Evolutionary conservation across 2,888 invertebrate species (phyloP).

Genomic region (Ormyrus rosae): DNA sequence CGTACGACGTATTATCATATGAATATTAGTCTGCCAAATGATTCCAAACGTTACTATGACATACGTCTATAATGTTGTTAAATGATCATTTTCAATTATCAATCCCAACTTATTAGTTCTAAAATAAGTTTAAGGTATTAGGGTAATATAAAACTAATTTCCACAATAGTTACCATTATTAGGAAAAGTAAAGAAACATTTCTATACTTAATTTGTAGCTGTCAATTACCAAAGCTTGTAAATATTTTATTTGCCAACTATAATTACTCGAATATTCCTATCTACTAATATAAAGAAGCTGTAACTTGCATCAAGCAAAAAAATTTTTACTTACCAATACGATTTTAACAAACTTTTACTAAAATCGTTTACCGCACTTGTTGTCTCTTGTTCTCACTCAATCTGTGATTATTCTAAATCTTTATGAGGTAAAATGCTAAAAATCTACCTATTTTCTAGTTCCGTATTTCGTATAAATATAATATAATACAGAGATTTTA

Average conservation of each 20-base stretch:
- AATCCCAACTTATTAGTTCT: conserved; percentile 6
- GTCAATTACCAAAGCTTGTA: conserved; percentile 55
- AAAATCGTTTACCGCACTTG: conserved; percentile 46
- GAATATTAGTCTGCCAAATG: conserved; percentile 42
- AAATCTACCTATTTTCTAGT: conserved; percentile 56
- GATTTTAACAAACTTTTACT: conserved; percentile 24
- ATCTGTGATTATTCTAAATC: conserved; percentile 49
- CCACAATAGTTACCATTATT: conserved; percentile 7
- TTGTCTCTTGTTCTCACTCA: conserved; percentile 48
- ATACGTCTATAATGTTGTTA: conserved; percentile 60
- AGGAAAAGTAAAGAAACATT: conserved; percentile 22
- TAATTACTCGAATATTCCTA: conserved; percentile 23
- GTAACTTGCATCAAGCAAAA: neutral
- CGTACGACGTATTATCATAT: conserved; percentile 8
- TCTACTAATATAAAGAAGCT: neutral
- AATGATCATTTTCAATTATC: conserved; percentile 60
- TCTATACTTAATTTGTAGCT: conserved; percentile 39
- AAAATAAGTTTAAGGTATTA: conserved; percentile 14
- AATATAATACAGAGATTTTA: conserved; percentile 37
- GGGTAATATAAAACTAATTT: conserved; percentile 34
- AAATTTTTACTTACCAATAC: conserved; percentile 19
- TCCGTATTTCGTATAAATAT: conserved; percentile 56
- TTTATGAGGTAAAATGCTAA: conserved; percentile 34
- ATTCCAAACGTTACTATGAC: conserved; percentile 58
- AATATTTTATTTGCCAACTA: conserved; percentile 48